Evolutionary conservation across 2,797 vertebrate genomes (phyloP).

Genomic region (Argentina silus): DNA sequence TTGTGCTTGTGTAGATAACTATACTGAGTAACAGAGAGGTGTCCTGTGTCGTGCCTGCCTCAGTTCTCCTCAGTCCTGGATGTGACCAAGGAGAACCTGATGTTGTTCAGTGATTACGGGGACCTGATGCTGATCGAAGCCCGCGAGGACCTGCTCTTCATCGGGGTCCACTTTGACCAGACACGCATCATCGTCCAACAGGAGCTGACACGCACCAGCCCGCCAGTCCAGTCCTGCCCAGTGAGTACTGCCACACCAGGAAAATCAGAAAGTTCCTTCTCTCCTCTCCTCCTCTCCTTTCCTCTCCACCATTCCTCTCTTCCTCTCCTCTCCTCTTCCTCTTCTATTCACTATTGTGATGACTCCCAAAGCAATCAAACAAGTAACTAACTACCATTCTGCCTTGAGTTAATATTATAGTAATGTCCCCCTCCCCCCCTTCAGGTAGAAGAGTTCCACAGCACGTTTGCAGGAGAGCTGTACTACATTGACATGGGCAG

Average conservation of each 20-base stretch:
- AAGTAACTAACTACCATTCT: too few species aligned
- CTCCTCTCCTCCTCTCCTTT: too few species aligned
- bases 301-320: too few species aligned
- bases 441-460: slow-evolving; percentile 40
- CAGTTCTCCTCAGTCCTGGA: slow-evolving; percentile 7
- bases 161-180: not conserved
- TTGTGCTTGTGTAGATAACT: not conserved
- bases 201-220: slow-evolving; percentile 12
- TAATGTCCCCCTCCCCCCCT: slow-evolving; percentile 16
- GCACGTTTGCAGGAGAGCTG: slow-evolving; percentile 9
- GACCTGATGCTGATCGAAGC: slow-evolving; percentile 14
- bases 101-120: slow-evolving; percentile 8
- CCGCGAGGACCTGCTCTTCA: too few species aligned
- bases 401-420: too few species aligned
- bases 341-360: too few species aligned
- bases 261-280: too few species aligned
- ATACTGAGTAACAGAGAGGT: not conserved
- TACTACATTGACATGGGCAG: slow-evolving; percentile 25
- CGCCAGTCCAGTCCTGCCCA: slow-evolving; percentile 9
- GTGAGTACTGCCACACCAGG: slow-evolving; percentile 12
- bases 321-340: too few species aligned
- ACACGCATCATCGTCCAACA: not conserved
- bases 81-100: not conserved
- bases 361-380: too few species aligned
- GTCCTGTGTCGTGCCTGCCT: not conserved